Percentiles rank a stretch among this genome's conserved stretches.
phyloP scores from a whole-genome alignment of 2,113 vertebrate species.

The Chunga burmeisteri region DNA sequence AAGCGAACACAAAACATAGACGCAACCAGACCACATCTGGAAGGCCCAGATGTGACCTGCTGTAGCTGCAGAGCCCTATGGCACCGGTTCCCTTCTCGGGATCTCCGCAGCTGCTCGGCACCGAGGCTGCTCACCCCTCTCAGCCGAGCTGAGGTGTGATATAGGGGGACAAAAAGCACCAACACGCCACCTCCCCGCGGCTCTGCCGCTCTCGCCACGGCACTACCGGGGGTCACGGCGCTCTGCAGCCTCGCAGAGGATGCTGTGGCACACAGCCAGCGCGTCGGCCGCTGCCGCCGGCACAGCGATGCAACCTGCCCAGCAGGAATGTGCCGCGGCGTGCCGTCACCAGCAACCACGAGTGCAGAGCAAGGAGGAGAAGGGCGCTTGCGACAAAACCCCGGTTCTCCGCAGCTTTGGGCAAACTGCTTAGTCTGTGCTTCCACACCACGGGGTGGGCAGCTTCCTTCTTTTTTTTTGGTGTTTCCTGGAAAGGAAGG shows the following conservation, averaged over 20 bases:
- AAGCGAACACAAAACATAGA: not conserved
- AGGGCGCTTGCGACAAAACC: not conserved
- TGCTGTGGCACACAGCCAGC: not conserved
- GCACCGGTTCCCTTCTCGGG: not conserved
- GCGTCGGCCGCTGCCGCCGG: not conserved
- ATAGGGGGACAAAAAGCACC: not conserved
- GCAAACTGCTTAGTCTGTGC: not conserved
- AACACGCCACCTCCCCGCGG: not conserved
- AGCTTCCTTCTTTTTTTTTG: not conserved
- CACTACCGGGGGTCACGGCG: not conserved
- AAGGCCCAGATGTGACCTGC: not conserved
- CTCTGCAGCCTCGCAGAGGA: not conserved
- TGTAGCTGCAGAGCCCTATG: not conserved
- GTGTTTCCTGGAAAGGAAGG: not conserved
- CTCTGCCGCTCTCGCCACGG: too few relatives aligned
- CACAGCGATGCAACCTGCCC: not conserved
- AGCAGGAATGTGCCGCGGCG: not conserved
- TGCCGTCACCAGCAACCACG: fast-evolving
- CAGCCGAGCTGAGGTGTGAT: not conserved
- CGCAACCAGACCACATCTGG: not conserved
- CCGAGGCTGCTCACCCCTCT: not conserved
- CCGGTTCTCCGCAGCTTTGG: not conserved
- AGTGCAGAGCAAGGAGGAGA: not conserved
- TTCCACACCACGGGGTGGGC: not conserved
- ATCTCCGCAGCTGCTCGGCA: not conserved